Evolutionary conservation across 2,113 vertebrate species (phyloP).

Genomic region (Dasyornis broadbenti): DNA sequence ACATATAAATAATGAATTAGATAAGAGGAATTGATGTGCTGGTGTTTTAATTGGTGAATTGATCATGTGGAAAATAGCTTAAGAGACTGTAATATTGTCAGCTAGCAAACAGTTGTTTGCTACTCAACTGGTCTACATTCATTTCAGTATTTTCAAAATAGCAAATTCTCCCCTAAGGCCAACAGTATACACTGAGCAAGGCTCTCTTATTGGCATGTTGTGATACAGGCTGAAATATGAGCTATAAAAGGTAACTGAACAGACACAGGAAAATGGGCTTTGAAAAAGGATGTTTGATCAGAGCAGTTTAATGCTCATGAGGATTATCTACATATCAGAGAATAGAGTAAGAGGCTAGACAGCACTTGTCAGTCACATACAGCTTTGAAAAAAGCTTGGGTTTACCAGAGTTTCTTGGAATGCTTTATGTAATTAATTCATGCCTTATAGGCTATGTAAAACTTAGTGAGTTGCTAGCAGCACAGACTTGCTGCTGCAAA

Average conservation of each 20-base stretch:
- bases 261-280: background rate
- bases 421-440: background rate
- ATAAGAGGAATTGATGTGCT: background rate
- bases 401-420: background rate
- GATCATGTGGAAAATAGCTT: background rate
- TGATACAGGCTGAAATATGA: background rate
- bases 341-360: background rate
- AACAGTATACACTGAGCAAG: background rate
- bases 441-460: background rate
- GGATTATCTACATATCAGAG: background rate
- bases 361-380: background rate
- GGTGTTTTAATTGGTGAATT: background rate
- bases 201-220: background rate
- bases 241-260: background rate
- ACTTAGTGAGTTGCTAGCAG: background rate
- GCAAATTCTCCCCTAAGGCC: background rate
- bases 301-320: background rate
- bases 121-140: background rate
- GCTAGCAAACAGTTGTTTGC: background rate
- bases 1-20: background rate
- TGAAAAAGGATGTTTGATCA: background rate
- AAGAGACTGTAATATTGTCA: background rate
- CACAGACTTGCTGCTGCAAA: background rate
- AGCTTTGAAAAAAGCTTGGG: background rate
- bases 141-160: background rate